Percentiles rank a stretch among this genome's conserved stretches.
Evolutionary conservation across 2,113 vertebrate genomes (phyloP).

Genomic region (Bos javanicus): DNA sequence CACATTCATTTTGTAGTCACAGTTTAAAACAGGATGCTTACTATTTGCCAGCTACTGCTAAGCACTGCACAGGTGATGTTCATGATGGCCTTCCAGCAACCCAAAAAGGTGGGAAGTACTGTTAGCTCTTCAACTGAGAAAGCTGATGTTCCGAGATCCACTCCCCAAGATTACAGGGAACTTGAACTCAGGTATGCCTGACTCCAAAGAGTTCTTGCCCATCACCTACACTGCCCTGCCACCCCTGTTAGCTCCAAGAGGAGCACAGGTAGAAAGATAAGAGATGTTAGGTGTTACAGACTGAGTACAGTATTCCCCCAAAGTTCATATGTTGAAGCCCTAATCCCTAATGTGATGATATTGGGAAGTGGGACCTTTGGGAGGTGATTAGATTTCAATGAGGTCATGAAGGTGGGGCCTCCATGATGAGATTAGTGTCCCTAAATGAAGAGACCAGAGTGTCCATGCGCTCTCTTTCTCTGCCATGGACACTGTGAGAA

Average conservation of each 20-base stretch:
- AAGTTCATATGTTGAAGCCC: background rate
- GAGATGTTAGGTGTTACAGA: too few species aligned
- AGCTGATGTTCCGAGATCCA: background rate
- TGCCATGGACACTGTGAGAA: background rate
- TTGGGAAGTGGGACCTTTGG: background rate
- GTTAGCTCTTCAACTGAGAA: background rate
- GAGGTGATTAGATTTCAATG: background rate
- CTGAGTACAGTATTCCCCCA: background rate
- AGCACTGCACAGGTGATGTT: fast-evolving
- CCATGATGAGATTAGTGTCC: background rate
- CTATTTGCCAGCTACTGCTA: background rate
- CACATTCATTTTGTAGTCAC: background rate
- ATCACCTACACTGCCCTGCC: background rate
- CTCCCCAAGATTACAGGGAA: background rate
- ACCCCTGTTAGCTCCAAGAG: background rate
- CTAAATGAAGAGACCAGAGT: background rate
- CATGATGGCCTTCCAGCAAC: too few species aligned
- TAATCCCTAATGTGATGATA: background rate
- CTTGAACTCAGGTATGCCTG: background rate
- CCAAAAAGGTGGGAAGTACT: background rate
- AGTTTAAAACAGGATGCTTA: background rate
- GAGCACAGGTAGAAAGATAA: background rate
- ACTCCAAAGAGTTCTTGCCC: background rate
- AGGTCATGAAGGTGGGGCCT: background rate
- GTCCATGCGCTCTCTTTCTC: fast-evolving